Percentiles rank a stretch among this genome's conserved stretches.
Evolutionary conservation across 2,797 vertebrate genomes (phyloP).

Genomic region (Pseudochromis fuscus): DNA sequence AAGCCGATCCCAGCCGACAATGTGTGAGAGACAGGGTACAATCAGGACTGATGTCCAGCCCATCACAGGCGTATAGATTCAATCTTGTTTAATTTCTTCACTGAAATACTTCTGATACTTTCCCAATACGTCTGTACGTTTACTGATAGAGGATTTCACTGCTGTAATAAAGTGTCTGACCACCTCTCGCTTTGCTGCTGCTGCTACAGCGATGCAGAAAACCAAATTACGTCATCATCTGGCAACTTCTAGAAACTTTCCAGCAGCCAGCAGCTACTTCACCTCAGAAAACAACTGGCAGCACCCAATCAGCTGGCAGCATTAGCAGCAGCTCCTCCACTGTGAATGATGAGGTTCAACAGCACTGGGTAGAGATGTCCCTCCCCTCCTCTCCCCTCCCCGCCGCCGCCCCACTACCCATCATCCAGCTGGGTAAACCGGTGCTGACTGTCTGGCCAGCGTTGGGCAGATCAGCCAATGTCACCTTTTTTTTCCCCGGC

Average conservation of each 20-base stretch:
- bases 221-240: slow-evolving; percentile 43
- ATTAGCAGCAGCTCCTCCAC: slow-evolving; percentile 28
- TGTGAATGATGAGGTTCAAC: slow-evolving; percentile 14
- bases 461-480: slow-evolving; percentile 45
- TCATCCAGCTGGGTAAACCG: slow-evolving; percentile 49
- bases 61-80: no score
- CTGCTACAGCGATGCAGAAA: slow-evolving; percentile 21
- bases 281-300: slow-evolving; percentile 43
- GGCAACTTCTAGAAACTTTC: slow-evolving; percentile 29
- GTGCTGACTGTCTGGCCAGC: slow-evolving; percentile 57
- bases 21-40: no score
- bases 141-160: no score
- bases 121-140: no score
- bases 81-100: no score
- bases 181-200: no score
- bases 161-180: no score
- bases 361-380: no score
- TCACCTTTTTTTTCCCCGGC: slow-evolving; percentile 44
- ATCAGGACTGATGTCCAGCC: no score
- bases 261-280: slow-evolving; percentile 33
- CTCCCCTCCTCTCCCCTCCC: slow-evolving; percentile 1
- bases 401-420: neutral
- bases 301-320: slow-evolving; percentile 46
- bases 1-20: no score
- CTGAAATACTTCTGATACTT: no score